phyloP scores from a whole-genome alignment of 2,797 vertebrate genomes.

The Tinamus major region DNA sequence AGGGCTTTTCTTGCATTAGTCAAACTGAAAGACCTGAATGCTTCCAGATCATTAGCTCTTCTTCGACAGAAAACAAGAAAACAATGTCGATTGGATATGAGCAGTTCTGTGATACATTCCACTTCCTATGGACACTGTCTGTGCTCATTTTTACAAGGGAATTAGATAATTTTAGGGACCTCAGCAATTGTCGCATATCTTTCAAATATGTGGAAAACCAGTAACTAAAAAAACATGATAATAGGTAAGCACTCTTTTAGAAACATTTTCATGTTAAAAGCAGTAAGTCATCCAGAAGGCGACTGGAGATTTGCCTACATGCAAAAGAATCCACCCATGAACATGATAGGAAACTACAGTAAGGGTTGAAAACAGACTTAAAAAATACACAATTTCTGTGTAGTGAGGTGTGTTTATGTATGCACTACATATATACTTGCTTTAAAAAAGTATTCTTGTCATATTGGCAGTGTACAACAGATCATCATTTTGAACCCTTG shows the following conservation, averaged over 20 bases:
- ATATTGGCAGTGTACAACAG: background rate
- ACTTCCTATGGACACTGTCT: background rate
- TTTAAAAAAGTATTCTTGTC: background rate
- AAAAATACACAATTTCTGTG: background rate
- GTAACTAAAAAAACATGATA: background rate
- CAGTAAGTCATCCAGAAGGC: background rate
- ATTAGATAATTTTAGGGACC: background rate
- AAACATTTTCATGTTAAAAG: background rate
- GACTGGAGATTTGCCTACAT: background rate
- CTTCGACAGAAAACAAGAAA: background rate
- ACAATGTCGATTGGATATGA: background rate
- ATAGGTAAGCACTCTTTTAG: background rate
- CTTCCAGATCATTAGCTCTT: background rate
- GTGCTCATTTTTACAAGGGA: background rate
- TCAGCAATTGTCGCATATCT: background rate
- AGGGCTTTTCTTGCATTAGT: background rate
- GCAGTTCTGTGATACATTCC: background rate
- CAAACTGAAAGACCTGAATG: background rate
- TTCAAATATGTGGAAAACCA: background rate
- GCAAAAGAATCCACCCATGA: background rate
- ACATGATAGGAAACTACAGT: background rate
- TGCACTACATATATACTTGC: background rate
- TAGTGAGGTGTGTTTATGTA: too few species aligned
- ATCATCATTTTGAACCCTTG: background rate
- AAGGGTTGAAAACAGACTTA: background rate